These are phyloP conservation scores for Nothoprocta pentlandii DNA, from an alignment of 2,113 vertebrate species.

Conservation along the genomic window DNA sequence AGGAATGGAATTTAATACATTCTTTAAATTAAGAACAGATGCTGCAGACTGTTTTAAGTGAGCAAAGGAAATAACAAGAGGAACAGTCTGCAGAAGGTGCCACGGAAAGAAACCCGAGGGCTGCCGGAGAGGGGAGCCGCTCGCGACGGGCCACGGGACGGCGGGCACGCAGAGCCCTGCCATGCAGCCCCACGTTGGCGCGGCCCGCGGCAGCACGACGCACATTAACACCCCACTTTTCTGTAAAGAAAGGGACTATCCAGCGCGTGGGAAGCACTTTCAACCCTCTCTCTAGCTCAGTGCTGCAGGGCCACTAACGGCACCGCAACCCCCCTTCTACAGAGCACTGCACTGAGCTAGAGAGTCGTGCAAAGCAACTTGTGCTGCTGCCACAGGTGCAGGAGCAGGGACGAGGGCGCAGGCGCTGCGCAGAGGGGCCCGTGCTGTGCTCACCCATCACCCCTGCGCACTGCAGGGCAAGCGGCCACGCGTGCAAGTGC, in stretches of 20 bases:
- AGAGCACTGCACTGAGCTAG: not conserved
- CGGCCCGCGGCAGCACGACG: not conserved
- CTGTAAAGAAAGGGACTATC: not conserved
- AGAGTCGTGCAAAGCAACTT: not conserved
- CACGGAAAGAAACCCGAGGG: not conserved
- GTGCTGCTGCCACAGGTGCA: not conserved
- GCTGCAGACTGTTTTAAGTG: constrained; percentile 56
- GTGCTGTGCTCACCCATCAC: not conserved
- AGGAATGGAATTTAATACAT: constrained; percentile 70
- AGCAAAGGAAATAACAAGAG: constrained; percentile 60
- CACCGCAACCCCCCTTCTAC: rapidly evolving
- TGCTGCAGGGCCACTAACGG: not conserved
- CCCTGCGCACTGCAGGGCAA: constrained; percentile 21
- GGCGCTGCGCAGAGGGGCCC: not conserved
- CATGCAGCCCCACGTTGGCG: not conserved
- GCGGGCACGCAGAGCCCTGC: not conserved
- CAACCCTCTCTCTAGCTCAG: not conserved
- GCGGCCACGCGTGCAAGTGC: not conserved
- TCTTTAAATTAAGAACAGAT: constrained; percentile 74
- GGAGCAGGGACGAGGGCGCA: not conserved
- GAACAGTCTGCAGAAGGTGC: constrained; percentile 52
- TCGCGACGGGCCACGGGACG: not conserved
- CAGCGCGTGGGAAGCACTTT: not conserved
- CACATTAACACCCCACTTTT: not conserved
- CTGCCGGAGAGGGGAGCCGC: constrained; percentile 9